phyloP scores from a whole-genome alignment of 2,888 invertebrate genomes.

The Pediacus dermestoides region DNA sequence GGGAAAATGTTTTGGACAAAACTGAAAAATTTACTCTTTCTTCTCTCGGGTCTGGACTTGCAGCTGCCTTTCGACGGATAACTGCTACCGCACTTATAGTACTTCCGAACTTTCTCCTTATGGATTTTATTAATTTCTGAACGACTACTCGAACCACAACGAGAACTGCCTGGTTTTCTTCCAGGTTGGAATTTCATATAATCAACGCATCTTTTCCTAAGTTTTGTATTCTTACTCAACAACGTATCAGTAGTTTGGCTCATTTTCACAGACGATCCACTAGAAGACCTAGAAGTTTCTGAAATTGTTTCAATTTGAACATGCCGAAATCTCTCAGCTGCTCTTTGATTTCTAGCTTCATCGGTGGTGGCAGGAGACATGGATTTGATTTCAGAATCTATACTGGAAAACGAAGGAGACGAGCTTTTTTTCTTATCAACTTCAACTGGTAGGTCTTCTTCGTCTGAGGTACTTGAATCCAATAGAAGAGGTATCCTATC shows the following conservation, averaged over 20 bases:
- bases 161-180: background rate
- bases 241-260: background rate
- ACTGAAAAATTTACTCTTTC: background rate
- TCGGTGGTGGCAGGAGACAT: background rate
- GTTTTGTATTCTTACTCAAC: no score
- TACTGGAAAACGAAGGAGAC: background rate
- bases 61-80: background rate
- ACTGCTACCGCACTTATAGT: background rate
- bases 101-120: conserved; percentile 1
- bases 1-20: background rate
- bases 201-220: no score
- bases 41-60: conserved; percentile 1
- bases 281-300: background rate
- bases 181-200: background rate
- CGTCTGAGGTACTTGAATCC: no score
- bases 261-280: background rate
- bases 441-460: no score
- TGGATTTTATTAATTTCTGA: conserved; percentile 1
- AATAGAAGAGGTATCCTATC: no score
- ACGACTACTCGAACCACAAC: background rate
- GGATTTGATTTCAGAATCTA: background rate
- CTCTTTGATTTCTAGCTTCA: background rate
- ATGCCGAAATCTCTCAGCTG: background rate
- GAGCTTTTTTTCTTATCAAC: no score
- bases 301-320: no score